Conservation (phyloP, 2,113 vertebrate species). For the Ciconia boyciana region DNA sequence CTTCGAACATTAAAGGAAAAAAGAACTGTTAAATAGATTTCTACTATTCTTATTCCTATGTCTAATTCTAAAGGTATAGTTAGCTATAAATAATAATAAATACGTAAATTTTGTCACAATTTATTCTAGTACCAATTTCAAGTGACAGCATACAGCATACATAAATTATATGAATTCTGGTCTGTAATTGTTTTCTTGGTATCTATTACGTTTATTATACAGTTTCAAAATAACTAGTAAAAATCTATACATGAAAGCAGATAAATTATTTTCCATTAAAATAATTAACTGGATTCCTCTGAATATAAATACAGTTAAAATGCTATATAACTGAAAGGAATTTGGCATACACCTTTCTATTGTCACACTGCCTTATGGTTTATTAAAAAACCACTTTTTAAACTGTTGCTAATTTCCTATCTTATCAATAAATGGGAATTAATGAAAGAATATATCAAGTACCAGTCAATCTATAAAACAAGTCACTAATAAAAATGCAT, state of each 20-base stretch:
- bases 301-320: not conserved
- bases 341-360: constrained; percentile 25
- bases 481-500: constrained; percentile 48
- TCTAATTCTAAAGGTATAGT: not conserved
- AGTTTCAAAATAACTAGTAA: not conserved
- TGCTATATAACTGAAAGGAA: not conserved
- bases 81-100: constrained; percentile 8
- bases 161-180: not conserved
- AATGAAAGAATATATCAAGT: constrained; percentile 7
- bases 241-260: not conserved
- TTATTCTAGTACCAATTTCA: constrained; percentile 4
- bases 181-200: not conserved
- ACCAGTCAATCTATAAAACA: constrained; percentile 13
- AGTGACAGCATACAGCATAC: not conserved
- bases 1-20: not conserved
- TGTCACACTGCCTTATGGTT: not conserved
- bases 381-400: not conserved
- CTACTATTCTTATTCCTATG: not conserved
- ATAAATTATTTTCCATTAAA: constrained; percentile 22
- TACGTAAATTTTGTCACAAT: not conserved
- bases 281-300: not conserved
- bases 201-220: not conserved
- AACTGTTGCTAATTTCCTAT: constrained; percentile 1
- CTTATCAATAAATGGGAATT: constrained; percentile 16
- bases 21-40: not conserved